A percentile compares a stretch with the other conserved stretches of the same genome.
Conservation (phyloP, 2,888 invertebrate species). For the Thecophora atra region DNA sequence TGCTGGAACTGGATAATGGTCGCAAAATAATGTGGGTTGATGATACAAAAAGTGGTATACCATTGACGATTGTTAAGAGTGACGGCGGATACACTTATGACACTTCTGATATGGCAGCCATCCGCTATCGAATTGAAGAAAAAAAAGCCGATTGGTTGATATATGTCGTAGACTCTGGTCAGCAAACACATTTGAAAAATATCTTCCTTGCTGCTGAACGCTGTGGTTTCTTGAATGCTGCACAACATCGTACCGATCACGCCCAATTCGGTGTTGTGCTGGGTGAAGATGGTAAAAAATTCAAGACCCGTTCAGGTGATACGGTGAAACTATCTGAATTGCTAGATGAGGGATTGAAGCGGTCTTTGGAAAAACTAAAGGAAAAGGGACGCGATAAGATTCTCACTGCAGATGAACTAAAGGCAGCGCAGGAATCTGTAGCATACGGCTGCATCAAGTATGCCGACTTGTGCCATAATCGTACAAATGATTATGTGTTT, state of each 20-base stretch:
- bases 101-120: slow-evolving; percentile 95
- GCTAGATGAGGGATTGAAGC: slow-evolving; percentile 88
- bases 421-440: slow-evolving; percentile 85
- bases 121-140: slow-evolving; percentile 83
- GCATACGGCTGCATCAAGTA: slow-evolving; percentile 99
- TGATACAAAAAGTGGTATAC: slow-evolving; percentile 73
- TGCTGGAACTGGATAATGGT: slow-evolving; percentile 83
- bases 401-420: slow-evolving; percentile 81
- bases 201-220: slow-evolving; percentile 83
- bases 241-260: slow-evolving; percentile 80
- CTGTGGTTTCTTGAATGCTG: slow-evolving; percentile 77
- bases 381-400: slow-evolving; percentile 90
- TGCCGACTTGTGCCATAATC: slow-evolving; percentile 93
- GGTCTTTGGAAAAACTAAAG: slow-evolving; percentile 81
- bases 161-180: slow-evolving; percentile 95
- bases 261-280: slow-evolving; percentile 96
- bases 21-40: slow-evolving; percentile 85
- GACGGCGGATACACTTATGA: slow-evolving; percentile 96
- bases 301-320: slow-evolving; percentile 97
- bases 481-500: slow-evolving; percentile 94
- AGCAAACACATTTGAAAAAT: slow-evolving; percentile 73
- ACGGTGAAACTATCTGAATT: slow-evolving; percentile 88
- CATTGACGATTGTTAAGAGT: slow-evolving; percentile 93
- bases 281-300: slow-evolving; percentile 98
- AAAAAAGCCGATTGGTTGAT: slow-evolving; percentile 90